phyloP scores from a whole-genome alignment of 2,888 invertebrate genomes.

The Mythimna albipuncta region DNA sequence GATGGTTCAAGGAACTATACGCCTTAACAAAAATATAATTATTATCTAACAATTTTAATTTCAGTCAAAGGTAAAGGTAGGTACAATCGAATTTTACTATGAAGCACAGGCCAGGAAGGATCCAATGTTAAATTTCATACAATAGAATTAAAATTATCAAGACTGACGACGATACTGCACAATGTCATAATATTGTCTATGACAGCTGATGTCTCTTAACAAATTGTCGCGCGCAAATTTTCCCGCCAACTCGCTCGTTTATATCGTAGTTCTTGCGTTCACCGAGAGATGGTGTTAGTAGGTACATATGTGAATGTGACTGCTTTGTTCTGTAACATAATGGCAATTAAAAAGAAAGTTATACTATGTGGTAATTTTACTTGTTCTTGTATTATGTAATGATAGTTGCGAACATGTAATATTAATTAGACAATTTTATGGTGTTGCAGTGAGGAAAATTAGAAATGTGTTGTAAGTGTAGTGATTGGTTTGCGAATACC shows the following conservation, averaged over 20 bases:
- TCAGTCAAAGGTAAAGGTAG: no score
- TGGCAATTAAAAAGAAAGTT: constrained; percentile 44
- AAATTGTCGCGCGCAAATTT: constrained; percentile 29
- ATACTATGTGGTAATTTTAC: constrained; percentile 13
- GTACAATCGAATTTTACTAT: constrained; percentile 30
- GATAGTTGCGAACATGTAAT: constrained; percentile 39
- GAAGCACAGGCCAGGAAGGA: constrained; percentile 30
- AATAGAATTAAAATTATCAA: no score
- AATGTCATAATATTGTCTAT: constrained; percentile 45
- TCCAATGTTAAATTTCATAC: constrained; percentile 33
- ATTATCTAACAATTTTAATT: neutral
- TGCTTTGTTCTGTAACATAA: constrained; percentile 5
- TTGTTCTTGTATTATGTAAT: constrained; percentile 40
- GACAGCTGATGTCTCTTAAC: no score
- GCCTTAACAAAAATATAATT: neutral
- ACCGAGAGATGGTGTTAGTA: constrained; percentile 54
- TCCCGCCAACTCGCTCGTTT: constrained; percentile 48
- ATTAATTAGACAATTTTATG: constrained; percentile 39
- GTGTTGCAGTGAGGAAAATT: constrained; percentile 25
- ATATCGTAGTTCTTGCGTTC: constrained; percentile 32
- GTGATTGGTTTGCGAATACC: constrained; percentile 3
- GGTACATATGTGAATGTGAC: no score
- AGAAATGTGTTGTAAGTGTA: constrained; percentile 9
- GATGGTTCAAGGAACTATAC: no score
- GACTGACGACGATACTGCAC: constrained; percentile 35